These are phyloP conservation scores for Meloe dianella DNA, from an alignment of 2,888 invertebrate genomes.

Conservation along the genomic window DNA sequence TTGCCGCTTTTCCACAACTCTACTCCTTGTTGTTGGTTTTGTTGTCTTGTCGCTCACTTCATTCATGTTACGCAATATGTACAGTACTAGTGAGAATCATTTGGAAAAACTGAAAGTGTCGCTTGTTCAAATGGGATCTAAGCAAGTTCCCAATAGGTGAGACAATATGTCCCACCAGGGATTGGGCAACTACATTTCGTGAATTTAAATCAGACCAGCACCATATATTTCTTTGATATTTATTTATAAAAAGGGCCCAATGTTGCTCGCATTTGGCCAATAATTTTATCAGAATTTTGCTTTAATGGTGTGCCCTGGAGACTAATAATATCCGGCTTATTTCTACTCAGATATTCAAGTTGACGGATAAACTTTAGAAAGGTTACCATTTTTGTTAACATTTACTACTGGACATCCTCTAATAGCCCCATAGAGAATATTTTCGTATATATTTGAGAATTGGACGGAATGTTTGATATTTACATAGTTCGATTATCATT, in stretches of 20 bases:
- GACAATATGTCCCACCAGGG: constrained; percentile 29
- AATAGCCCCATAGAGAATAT: constrained; percentile 26
- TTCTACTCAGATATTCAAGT: constrained; percentile 32
- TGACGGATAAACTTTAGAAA: constrained; percentile 32
- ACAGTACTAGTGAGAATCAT: neutral
- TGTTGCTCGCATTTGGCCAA: constrained; percentile 38
- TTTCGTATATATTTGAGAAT: neutral
- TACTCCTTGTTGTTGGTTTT: neutral
- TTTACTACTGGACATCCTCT: constrained; percentile 33
- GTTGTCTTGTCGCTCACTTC: neutral
- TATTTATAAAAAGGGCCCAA: constrained; percentile 2
- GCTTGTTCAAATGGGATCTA: neutral
- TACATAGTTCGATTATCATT: neutral
- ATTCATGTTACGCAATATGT: neutral
- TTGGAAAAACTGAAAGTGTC: neutral
- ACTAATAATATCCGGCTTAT: constrained; percentile 35
- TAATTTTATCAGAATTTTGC: constrained; percentile 41
- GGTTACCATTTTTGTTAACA: constrained; percentile 33
- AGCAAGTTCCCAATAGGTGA: constrained; percentile 27
- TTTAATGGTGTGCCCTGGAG: constrained; percentile 34
- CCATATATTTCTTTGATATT: constrained; percentile 20
- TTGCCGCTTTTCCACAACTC: neutral
- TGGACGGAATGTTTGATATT: constrained; percentile 5
- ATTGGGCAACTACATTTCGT: constrained; percentile 23
- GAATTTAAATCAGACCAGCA: constrained; percentile 29